phyloP scores from a whole-genome alignment of 2,113 vertebrate species.

The Cathartes aura region DNA sequence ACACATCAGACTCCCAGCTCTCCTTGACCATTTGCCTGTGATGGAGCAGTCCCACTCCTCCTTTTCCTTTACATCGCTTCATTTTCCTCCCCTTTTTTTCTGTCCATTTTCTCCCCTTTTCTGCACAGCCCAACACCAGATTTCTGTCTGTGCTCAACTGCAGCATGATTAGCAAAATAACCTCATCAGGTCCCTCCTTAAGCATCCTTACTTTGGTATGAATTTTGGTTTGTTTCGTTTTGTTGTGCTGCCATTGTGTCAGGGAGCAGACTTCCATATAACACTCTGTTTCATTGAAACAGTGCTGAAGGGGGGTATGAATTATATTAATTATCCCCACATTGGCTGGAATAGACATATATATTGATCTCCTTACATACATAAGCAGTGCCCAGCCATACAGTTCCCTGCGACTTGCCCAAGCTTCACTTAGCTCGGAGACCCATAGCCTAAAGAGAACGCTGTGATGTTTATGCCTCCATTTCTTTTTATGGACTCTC shows the following conservation, averaged over 20 bases:
- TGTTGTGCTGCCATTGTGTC: neutral
- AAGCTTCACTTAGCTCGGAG: neutral
- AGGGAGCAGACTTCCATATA: neutral
- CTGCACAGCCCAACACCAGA: neutral
- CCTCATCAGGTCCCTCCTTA: neutral
- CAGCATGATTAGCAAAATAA: neutral
- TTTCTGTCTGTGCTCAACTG: neutral
- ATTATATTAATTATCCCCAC: neutral
- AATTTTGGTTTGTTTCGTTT: neutral
- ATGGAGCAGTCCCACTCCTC: neutral
- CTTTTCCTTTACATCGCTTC: neutral
- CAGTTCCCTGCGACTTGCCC: neutral
- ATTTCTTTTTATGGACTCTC: neutral
- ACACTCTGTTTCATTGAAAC: neutral
- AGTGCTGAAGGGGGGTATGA: neutral
- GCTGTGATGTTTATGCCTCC: neutral
- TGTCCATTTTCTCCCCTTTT: neutral
- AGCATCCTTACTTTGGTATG: neutral
- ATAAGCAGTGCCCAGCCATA: neutral
- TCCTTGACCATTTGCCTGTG: neutral
- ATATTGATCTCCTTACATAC: neutral
- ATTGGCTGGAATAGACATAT: neutral
- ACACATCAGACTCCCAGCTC: neutral
- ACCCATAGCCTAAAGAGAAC: neutral
- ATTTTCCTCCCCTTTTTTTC: neutral